Evolutionary conservation across 1,140 invertebrate species (phyloP), one percentile per base, ranked within the genome.

Genomic region (Drosophila sp.): DNA sequence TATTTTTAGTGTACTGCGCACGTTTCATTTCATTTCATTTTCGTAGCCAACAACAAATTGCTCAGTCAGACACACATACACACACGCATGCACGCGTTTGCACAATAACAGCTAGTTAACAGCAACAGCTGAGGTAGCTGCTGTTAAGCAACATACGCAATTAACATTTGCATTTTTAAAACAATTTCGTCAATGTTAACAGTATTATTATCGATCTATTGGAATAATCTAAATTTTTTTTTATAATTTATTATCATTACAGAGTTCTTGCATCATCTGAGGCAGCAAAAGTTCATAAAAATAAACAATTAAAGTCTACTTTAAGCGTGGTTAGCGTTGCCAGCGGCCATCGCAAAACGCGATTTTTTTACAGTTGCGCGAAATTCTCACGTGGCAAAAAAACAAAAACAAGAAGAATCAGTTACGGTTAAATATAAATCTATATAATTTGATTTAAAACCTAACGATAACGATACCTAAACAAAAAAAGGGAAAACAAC

Each of bases 301-400:
- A 58, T 27, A 53, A 62, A 48, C 27, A 32, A 50, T n/a, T 11
- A 53, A 18, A 53, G n/a, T 5, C 54, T 36, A 56, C 4, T 21
- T 21, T 57, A 43, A 36, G 70, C 50, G 57, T 54, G 50, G 53
- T 59, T 70, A 66, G 70, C 74, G 74, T 72, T 76, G 57, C 74
- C 50, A 62, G 64, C 71, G 64, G 70, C 63, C 54, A 66, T 73
- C 70, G 69, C 69, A 72, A 57, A 72, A 66, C 56, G 72, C 72
- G 14, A 75, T 57, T 57, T 70, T 40, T 71, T 64, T 38, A 51
- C 63, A 77, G 63, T 77, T 64, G 58, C 64, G 64, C 58, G 59
- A 67, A 58, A 57, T 67, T 76, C 58, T 77, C 71, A 76, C 74
- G 70, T 76, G 74, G 74, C 74, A 69, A 54, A 40, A 73, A 67